Conservation (phyloP, 2,888 invertebrate genomes). For the Drosophila borealis region DNA sequence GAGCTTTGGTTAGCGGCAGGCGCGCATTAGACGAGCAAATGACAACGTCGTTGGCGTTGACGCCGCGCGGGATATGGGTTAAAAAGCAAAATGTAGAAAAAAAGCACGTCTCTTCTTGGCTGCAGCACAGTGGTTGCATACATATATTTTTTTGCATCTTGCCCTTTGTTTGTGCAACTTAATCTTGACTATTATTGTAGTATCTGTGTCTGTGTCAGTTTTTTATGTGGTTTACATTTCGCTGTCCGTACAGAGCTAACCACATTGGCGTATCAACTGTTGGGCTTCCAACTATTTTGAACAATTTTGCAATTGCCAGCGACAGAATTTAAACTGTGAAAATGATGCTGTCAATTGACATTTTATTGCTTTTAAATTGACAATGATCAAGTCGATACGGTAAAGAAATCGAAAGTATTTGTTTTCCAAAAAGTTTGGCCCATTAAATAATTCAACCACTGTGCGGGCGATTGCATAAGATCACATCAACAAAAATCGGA, state of each 20-base stretch:
- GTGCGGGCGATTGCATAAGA: constrained; percentile 73
- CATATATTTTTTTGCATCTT: constrained; percentile 5
- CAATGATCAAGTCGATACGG: constrained; percentile 17
- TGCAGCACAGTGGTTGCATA: constrained; percentile 71
- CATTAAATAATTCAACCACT: constrained; percentile 53
- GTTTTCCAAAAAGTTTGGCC: constrained; percentile 1
- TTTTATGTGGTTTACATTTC: constrained; percentile 58
- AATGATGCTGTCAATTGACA: constrained; percentile 70
- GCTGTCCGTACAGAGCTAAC: constrained; percentile 16
- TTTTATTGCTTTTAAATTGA: constrained; percentile 79
- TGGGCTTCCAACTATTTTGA: constrained; percentile 19
- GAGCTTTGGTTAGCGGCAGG: constrained; percentile 69
- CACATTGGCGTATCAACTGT: constrained; percentile 33
- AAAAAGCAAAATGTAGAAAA: constrained; percentile 58
- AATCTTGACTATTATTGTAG: constrained; percentile 62
- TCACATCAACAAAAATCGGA: constrained; percentile 53
- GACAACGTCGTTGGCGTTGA: constrained; percentile 50
- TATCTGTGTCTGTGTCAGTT: constrained; percentile 24
- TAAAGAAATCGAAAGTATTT: constrained; percentile 33
- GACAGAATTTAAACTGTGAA: constrained; percentile 39
- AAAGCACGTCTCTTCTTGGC: constrained; percentile 15
- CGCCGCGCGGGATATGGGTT: constrained; percentile 59
- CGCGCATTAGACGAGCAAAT: constrained; percentile 64
- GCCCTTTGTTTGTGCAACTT: constrained; percentile 58
- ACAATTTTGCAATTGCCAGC: constrained; percentile 65